phyloP scores from a whole-genome alignment of 2,113 vertebrate genomes.

The Triplophysa siluroides region DNA sequence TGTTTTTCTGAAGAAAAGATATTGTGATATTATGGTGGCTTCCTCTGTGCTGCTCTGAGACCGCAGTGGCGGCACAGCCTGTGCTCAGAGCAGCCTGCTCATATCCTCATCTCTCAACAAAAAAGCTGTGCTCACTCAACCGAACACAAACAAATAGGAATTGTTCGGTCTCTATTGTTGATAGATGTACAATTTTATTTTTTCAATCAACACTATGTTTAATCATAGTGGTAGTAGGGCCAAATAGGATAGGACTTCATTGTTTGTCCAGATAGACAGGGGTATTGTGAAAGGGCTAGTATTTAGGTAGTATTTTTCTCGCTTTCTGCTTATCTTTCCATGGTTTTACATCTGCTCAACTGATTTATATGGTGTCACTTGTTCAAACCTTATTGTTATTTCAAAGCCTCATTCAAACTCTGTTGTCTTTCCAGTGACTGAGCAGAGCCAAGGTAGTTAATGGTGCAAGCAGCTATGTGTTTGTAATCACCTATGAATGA shows the following conservation, averaged over 20 bases:
- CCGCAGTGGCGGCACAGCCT: not conserved
- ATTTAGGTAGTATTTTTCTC: not conserved
- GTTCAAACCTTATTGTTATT: conserved; percentile 25
- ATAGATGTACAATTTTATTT: not conserved
- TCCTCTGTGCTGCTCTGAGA: conserved; percentile 5
- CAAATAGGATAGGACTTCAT: not conserved
- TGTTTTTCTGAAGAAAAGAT: not conserved
- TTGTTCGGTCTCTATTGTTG: not conserved
- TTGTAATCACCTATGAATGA: conserved; percentile 42
- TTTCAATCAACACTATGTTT: not conserved
- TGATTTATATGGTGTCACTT: not conserved
- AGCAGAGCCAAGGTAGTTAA: conserved; percentile 13
- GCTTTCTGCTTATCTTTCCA: not conserved
- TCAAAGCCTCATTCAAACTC: not conserved
- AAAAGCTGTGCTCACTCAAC: conserved; percentile 24
- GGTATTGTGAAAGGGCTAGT: too few species aligned
- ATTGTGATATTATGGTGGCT: not conserved
- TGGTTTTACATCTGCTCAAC: conserved; percentile 18
- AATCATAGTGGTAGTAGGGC: not conserved
- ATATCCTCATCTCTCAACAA: conserved; percentile 28
- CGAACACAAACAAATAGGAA: conserved; percentile 4
- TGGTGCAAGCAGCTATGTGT: conserved; percentile 1
- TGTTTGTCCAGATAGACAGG: too few species aligned
- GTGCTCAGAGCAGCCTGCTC: conserved; percentile 21
- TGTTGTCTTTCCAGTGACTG: not conserved